Evolutionary conservation across 2,888 invertebrate species (phyloP), one percentile per base, ranked within the genome.

Genomic region (Lagria hirta): DNA sequence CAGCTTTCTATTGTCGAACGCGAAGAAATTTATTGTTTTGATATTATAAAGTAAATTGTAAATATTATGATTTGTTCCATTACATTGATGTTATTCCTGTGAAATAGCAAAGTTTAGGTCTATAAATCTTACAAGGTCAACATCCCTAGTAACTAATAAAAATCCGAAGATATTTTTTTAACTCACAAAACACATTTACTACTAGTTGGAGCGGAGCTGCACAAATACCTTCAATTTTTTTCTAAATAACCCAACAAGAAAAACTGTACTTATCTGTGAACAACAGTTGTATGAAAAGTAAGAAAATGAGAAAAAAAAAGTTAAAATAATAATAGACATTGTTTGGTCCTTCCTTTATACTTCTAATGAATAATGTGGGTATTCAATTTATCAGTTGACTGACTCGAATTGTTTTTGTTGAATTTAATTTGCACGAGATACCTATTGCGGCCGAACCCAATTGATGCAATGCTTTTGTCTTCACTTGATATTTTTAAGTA

Each of bases 401-500:
- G 36, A 27, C 20, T 36, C 14, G 18, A 20, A 13, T 29, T 15
- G 21, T 37, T 37, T 37, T 37, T 37, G 37, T 37, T 37, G 28
- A 28, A 37, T 37, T 37, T 37, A 37, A 37, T 37, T 37, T 37
- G 37, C 37, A 28, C 37, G 28, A 26, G 26, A 36, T 27, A n/a
- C n/a, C n/a, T n/a, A 27, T 26, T 17, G 27, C 27, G 26, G 22
- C 37, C 37, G 22, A 37, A 27, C 36, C 36, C 36, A n/a, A 36
- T 26, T 27, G 36, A 36, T 36, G 26, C 37, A 21, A 21, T 21
- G 18, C 37, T 40, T 40, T 40, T 40, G 30, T 40, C 40, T 40
- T 40, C 24, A 30, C 23, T 40, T 23, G 40, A 40, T 40, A 40
- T 40, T 40, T 40, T 40, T 40, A 40, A 40, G 32, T 40, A 40